These are phyloP conservation scores for Oeneis ivallda DNA, from an alignment of 2,888 invertebrate species.

Conservation along the genomic window DNA sequence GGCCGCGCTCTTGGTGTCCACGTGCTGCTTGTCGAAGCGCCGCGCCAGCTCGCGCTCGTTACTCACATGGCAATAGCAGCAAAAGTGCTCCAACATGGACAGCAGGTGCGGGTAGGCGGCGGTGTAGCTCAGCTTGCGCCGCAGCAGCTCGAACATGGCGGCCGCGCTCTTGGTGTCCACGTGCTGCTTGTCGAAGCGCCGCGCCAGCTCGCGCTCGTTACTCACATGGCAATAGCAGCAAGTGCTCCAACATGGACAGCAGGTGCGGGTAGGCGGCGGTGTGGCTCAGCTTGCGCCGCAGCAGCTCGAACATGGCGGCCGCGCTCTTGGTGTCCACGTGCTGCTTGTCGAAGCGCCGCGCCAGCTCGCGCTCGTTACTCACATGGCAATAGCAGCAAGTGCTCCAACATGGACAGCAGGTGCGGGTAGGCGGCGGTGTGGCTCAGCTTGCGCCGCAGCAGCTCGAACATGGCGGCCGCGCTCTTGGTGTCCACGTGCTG, in stretches of 20 bases:
- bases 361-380: constrained; percentile 47
- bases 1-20: constrained; percentile 84
- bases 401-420: no score
- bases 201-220: constrained; percentile 65
- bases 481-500: constrained; percentile 80
- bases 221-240: no score
- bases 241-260: no score
- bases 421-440: constrained; percentile 73
- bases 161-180: constrained; percentile 84
- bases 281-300: constrained; percentile 93
- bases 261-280: constrained; percentile 48
- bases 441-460: constrained; percentile 92
- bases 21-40: constrained; percentile 89
- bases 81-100: no score
- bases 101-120: no score
- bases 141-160: constrained; percentile 94
- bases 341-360: constrained; percentile 93
- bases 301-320: constrained; percentile 93
- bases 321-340: constrained; percentile 82
- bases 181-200: constrained; percentile 91
- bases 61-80: no score
- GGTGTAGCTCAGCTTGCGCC: constrained; percentile 92
- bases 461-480: constrained; percentile 95
- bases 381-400: no score
- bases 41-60: constrained; percentile 75